Evolutionary conservation across 2,888 invertebrate genomes (phyloP).

Genomic region (Diadegma fenestrale): DNA sequence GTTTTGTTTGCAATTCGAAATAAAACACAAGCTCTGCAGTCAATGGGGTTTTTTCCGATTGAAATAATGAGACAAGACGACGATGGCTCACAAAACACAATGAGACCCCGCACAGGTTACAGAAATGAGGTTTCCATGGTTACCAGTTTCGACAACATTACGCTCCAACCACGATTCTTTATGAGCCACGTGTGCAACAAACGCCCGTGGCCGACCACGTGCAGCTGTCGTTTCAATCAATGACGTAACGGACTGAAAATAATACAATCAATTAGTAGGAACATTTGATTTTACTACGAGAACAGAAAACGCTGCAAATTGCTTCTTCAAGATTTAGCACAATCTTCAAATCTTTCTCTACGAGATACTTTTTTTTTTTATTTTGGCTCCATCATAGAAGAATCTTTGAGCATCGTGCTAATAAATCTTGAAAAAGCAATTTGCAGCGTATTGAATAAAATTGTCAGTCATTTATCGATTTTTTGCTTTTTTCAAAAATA

Average conservation of each 20-base stretch:
- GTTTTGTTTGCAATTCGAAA: neutral
- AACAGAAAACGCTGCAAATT: too few species aligned
- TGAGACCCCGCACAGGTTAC: neutral
- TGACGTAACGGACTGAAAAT: neutral
- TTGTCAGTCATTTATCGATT: too few species aligned
- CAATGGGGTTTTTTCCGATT: neutral
- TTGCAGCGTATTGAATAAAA: too few species aligned
- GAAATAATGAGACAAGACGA: neutral
- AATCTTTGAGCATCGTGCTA: too few species aligned
- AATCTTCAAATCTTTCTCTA: too few species aligned
- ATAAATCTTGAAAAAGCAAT: too few species aligned
- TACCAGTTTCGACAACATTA: conserved; percentile 53
- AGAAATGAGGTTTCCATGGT: conserved; percentile 51
- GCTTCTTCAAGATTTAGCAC: too few species aligned
- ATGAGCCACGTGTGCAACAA: conserved; percentile 47
- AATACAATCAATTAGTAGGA: neutral
- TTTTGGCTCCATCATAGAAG: too few species aligned
- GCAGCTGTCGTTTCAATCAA: conserved; percentile 49
- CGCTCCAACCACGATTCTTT: conserved; percentile 10
- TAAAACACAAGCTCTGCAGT: neutral
- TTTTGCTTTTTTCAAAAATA: too few species aligned
- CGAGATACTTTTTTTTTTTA: too few species aligned
- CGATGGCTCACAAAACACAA: neutral
- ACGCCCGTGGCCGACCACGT: conserved; percentile 29
- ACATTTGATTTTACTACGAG: neutral